These are phyloP conservation scores for Semnornis frantzii DNA, from an alignment of 2,113 vertebrate species.

Conservation along the genomic window DNA sequence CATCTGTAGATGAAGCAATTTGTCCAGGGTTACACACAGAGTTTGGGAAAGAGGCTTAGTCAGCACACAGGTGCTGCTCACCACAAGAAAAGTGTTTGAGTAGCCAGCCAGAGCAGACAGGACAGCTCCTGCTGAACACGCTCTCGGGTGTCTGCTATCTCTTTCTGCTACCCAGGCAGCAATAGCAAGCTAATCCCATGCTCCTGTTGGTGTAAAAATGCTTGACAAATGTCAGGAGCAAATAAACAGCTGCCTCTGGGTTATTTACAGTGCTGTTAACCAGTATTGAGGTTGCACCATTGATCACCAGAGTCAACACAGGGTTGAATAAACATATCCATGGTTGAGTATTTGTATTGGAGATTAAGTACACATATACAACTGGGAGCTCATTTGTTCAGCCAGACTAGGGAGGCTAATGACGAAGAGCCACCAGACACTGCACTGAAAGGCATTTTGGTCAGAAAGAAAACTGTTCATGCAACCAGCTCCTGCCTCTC, in stretches of 20 bases:
- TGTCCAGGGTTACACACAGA: neutral
- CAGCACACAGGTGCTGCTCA: neutral
- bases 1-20: neutral
- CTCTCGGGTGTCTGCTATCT: neutral
- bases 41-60: neutral
- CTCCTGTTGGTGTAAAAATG: constrained; percentile 34
- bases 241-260: constrained; percentile 54
- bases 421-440: neutral
- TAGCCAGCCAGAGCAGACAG: neutral
- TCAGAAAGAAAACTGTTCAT: neutral
- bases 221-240: constrained; percentile 1
- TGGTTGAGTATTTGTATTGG: constrained; percentile 60
- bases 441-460: neutral
- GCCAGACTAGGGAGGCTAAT: neutral
- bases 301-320: constrained; percentile 58
- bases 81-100: neutral
- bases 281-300: constrained; percentile 48
- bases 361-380: constrained; percentile 56
- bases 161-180: neutral
- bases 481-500: neutral
- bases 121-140: neutral
- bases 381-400: constrained; percentile 1
- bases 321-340: constrained; percentile 41
- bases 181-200: neutral
- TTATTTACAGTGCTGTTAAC: constrained; percentile 58